Evolutionary conservation across 1,140 invertebrate species (phyloP).

Genomic region (Magallana angulata): DNA sequence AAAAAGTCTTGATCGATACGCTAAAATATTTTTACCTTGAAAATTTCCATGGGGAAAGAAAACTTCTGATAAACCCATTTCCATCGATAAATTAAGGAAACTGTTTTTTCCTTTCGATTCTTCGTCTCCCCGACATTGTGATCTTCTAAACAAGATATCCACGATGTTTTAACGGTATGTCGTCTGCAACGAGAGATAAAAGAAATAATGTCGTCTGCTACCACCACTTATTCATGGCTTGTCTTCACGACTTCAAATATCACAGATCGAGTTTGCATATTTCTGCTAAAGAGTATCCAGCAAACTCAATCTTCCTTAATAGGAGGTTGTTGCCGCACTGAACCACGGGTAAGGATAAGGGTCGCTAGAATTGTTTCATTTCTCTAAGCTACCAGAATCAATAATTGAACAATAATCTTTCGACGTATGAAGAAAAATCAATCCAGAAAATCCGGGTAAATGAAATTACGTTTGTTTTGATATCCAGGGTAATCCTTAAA

Average conservation of each 20-base stretch:
- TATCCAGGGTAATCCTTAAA: neutral
- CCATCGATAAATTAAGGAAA: neutral
- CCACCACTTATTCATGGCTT: neutral
- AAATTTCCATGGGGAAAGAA: neutral
- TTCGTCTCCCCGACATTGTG: neutral
- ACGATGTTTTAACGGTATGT: neutral
- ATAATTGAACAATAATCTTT: constrained; percentile 24
- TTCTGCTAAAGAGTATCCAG: neutral
- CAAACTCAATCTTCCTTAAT: neutral
- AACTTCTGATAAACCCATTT: constrained; percentile 6
- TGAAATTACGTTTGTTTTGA: constrained; percentile 29
- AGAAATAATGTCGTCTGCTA: neutral
- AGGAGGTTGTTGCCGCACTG: neutral
- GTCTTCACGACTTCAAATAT: neutral
- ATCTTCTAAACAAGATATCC: neutral
- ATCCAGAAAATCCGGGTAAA: neutral
- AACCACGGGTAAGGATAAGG: neutral
- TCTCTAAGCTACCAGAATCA: constrained; percentile 6
- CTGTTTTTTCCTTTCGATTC: neutral
- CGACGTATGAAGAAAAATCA: constrained; percentile 2
- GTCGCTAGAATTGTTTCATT: constrained; percentile 29
- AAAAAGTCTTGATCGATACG: neutral
- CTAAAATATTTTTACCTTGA: neutral
- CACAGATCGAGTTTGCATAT: neutral
- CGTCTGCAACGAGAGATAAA: neutral